Evolutionary conservation across 2,113 vertebrate genomes (phyloP), one percentile per base, ranked within the genome.

Genomic region (Planiliza haematocheilus): DNA sequence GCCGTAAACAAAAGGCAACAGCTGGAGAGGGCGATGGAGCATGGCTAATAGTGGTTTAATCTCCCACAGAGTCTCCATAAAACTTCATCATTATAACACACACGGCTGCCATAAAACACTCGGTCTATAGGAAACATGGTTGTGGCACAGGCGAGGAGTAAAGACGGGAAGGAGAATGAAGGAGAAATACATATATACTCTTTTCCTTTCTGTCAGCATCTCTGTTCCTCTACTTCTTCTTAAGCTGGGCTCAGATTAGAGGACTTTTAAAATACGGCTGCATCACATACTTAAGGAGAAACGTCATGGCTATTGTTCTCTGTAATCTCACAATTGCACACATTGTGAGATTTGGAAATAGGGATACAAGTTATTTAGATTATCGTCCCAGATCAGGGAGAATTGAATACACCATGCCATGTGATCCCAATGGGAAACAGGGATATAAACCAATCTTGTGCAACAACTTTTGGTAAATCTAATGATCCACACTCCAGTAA

Each of bases 1-100:
- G 84, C 83, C 78, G 58, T 94, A 93, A 94, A 93, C 92, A 93
- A 94, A 87, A 82, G 80, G 85, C 89, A 92, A 92, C 94, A 94
- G 92, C 93, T 92, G 91, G 88, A 90, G 89, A 81, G 81, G 77
- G 74, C 88, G 90, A 80, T 59, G 18, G 83, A 80, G 85, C 81
- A 74, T 89, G 63, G 70, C 86, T 94, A 93, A 94, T 91, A 91
- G 91, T 85, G 79, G 81, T 92, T 93, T 93, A 92, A 93, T 93
- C 91, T 91, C 77, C 88, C 82, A 82, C 90, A 75, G 86, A 88
- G 89, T 91, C 85, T 80, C 89, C 86, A 92, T 93, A 94, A 94
- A 94, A 86, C 86, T 85, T 90, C 74, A 88, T 91, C 89, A 92
- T 91, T 90, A 85, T 77, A 83, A 77, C 56, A 73, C 34, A 46